Conservation (phyloP, 2,888 invertebrate species). For the Adelognathus sp. region DNA sequence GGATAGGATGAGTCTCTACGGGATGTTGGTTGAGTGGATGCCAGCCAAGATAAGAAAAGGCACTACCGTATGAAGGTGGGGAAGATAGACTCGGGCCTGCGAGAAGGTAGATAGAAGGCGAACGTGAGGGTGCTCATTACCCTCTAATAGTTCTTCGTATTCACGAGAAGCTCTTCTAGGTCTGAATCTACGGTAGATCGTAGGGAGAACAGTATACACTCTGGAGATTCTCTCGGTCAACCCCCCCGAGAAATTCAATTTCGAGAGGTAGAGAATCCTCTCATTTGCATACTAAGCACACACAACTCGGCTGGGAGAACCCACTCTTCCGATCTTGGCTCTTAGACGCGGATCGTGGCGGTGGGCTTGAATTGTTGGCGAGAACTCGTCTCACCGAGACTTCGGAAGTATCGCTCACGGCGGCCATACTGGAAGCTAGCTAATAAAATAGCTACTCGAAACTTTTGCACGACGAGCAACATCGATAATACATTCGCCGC, state of each 20-base stretch:
- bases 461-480: conserved; percentile 12
- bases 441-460: conserved; percentile 50
- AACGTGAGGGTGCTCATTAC: conserved; percentile 72
- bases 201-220: conserved; percentile 27
- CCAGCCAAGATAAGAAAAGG: conserved; percentile 71
- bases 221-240: conserved; percentile 65
- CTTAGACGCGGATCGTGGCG: conserved; percentile 26
- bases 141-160: conserved; percentile 74
- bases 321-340: conserved; percentile 37
- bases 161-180: conserved; percentile 48
- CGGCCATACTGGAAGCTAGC: conserved; percentile 33
- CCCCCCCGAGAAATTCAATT: conserved; percentile 74
- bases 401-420: conserved; percentile 39
- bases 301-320: conserved; percentile 14
- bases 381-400: conserved; percentile 34
- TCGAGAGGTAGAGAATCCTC: conserved; percentile 57
- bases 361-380: conserved; percentile 39
- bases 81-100: conserved; percentile 60
- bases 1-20: conserved; percentile 61
- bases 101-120: conserved; percentile 67
- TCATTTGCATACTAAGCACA: conserved; percentile 70
- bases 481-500: conserved; percentile 31
- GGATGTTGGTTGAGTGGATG: conserved; percentile 69
- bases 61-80: conserved; percentile 68
- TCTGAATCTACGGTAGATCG: conserved; percentile 64